Evolutionary conservation across 2,888 invertebrate species (phyloP), one percentile per base, ranked within the genome.

Genomic region (Pantelozetes paolii): DNA sequence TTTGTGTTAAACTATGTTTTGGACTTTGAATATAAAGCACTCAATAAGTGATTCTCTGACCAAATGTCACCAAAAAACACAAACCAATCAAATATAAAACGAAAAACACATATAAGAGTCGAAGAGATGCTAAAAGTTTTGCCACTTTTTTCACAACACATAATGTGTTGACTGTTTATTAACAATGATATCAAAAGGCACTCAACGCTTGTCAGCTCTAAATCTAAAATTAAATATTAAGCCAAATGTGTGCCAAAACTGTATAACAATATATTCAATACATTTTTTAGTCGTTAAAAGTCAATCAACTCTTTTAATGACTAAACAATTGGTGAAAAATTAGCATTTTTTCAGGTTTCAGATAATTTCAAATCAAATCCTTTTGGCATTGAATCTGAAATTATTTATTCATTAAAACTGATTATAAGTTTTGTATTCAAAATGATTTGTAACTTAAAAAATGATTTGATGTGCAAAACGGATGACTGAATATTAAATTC

Each of bases 11-110:
- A 20, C 50, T 50, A 5, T 50, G 50, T 50, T 59, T 59, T n/a
- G 8, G 15, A 28, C 40, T 64, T 64, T 64, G 64, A 64, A 64
- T 64, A 64, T 36, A 32, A 64, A 64, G 1, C 9, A 64, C n/a
- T 64, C 18, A 32, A 64, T 64, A 64, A 64, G 64, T 64, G 64
- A 64, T 64, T 64, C 64, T 32, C 30, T 64, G 64, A 64, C 64
- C 64, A 64, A 64, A 64, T 64, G 64, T 64, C 64, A 64, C 64
- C 59, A 59, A 59, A 54, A 20, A 11, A 64, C 20, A 64, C 18
- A 32, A 28, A 32, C 30, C 2, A 62, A 32, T 62, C 62, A n/a
- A 62, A 62, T 30, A 18, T 9, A n/a, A 32, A 5, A 20, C 15
- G 36, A 32, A 32, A 64, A 15, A 54, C 26, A 48, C 15, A 36